Conservation (phyloP, 2,113 vertebrate genomes). For the Ceyx cyanopectus region DNA sequence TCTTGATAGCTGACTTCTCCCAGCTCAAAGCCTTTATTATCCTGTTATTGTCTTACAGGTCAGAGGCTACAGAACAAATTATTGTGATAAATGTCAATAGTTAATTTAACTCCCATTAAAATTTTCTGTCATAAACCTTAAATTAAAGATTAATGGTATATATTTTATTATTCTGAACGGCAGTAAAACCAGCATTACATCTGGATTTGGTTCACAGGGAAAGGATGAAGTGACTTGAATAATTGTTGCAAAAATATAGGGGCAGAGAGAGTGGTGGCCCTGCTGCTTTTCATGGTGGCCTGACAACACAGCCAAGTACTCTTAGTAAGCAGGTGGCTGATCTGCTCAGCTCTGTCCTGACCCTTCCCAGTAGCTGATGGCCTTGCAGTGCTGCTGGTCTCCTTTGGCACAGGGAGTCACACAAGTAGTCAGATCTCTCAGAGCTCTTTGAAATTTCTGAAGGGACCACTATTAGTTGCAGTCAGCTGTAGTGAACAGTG, state of each 20-base stretch:
- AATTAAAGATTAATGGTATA: conserved; percentile 42
- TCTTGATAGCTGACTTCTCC: neutral
- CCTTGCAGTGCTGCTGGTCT: neutral
- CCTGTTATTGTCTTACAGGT: neutral
- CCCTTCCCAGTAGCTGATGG: neutral
- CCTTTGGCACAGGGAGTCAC: conserved; percentile 26
- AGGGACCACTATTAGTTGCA: neutral
- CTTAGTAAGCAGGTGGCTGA: neutral
- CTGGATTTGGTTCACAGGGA: conserved; percentile 11
- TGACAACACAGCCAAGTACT: neutral
- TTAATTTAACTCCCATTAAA: conserved; percentile 60
- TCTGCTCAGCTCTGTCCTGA: neutral
- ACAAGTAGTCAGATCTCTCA: conserved; percentile 19
- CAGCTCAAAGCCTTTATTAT: conserved; percentile 13
- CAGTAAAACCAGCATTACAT: conserved; percentile 4
- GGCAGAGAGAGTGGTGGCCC: neutral
- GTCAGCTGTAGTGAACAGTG: neutral
- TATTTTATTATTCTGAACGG: conserved; percentile 22
- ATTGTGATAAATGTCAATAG: conserved; percentile 50
- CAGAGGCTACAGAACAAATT: conserved; percentile 45
- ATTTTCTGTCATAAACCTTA: conserved; percentile 56
- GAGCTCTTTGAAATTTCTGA: conserved; percentile 46
- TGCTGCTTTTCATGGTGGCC: conserved; percentile 10
- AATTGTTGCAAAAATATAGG: neutral
- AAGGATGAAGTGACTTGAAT: neutral